Percentiles rank a stretch among this genome's conserved stretches.
These are phyloP conservation scores for Geotrypetes seraphini DNA, from an alignment of 2,797 vertebrate genomes.

Conservation along the genomic window DNA sequence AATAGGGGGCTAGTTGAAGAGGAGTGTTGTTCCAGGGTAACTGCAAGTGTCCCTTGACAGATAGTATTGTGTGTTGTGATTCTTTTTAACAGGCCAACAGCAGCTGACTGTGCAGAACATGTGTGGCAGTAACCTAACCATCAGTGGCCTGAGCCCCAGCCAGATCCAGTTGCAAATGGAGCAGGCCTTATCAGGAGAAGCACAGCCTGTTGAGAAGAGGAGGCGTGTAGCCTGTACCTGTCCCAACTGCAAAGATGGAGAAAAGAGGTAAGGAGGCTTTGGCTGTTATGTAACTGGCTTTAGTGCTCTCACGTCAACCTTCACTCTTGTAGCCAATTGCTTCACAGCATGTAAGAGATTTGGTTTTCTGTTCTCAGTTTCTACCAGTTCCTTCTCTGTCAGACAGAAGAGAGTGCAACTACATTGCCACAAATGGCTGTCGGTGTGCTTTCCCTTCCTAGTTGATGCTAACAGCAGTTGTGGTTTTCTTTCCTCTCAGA, in stretches of 20 bases:
- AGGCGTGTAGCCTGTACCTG: conserved; percentile 93
- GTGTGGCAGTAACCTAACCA: conserved; percentile 81
- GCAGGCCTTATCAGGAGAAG: conserved; percentile 77
- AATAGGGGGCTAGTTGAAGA: too few relatives aligned
- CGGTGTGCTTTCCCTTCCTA: too few relatives aligned
- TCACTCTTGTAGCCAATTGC: too few relatives aligned
- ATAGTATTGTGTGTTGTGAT: too few relatives aligned
- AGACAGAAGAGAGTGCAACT: too few relatives aligned
- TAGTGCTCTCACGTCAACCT: too few relatives aligned
- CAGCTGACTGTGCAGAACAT: conserved; percentile 88
- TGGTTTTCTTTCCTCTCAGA: conserved; percentile 35
- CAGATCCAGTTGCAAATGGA: conserved; percentile 86
- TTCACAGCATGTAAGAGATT: too few relatives aligned
- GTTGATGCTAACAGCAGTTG: accelerated
- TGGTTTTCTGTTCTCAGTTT: too few relatives aligned
- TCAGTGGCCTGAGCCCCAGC: conserved; percentile 64
- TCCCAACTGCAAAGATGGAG: conserved; percentile 94
- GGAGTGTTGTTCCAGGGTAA: too few relatives aligned
- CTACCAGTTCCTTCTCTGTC: too few relatives aligned
- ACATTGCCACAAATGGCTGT: too few relatives aligned
- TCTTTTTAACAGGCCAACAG: conserved; percentile 95
- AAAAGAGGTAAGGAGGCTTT: conserved; percentile 74
- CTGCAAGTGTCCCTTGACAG: too few relatives aligned
- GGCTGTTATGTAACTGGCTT: neutral
- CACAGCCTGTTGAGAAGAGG: conserved; percentile 83